A percentile compares a stretch with the other conserved stretches of the same genome.
Conservation (phyloP, 2,888 invertebrate species). For the Drosophila meridionalis region DNA sequence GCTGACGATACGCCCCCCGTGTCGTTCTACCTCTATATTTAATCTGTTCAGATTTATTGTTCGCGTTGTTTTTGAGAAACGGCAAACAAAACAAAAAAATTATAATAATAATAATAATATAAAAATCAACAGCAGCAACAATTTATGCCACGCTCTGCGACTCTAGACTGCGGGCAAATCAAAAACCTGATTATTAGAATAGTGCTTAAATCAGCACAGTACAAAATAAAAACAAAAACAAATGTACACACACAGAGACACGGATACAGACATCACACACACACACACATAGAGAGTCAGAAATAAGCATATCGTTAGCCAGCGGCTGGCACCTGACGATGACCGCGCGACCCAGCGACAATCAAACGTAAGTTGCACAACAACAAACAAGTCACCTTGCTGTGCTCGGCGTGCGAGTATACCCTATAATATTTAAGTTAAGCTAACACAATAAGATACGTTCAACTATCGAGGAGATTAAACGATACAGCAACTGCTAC, state of each 20-base stretch:
- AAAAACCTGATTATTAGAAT: constrained; percentile 68
- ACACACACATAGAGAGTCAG: constrained; percentile 3
- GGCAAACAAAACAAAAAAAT: constrained; percentile 16
- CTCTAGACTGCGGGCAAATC: constrained; percentile 38
- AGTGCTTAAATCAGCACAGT: constrained; percentile 52
- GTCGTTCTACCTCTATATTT: neutral
- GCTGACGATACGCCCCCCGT: neutral
- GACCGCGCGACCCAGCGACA: constrained; percentile 53
- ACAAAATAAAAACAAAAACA: constrained; percentile 23
- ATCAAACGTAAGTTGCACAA: constrained; percentile 60
- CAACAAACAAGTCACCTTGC: constrained; percentile 32
- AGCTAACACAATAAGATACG: neutral
- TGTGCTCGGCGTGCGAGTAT: neutral
- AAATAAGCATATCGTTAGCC: constrained; percentile 48
- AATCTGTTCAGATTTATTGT: constrained; percentile 42
- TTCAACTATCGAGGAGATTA: too few species aligned
- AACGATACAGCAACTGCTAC: too few species aligned
- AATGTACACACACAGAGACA: constrained; percentile 21
- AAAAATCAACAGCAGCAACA: constrained; percentile 27
- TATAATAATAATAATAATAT: constrained; percentile 1
- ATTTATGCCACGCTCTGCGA: constrained; percentile 54
- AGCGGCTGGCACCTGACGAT: constrained; percentile 52
- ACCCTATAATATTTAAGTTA: constrained; percentile 1
- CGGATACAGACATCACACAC: neutral
- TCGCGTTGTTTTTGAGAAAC: constrained; percentile 41